Evolutionary conservation across 1,140 invertebrate species (phyloP).

Genomic region (Trypoxylus dichotomus): DNA sequence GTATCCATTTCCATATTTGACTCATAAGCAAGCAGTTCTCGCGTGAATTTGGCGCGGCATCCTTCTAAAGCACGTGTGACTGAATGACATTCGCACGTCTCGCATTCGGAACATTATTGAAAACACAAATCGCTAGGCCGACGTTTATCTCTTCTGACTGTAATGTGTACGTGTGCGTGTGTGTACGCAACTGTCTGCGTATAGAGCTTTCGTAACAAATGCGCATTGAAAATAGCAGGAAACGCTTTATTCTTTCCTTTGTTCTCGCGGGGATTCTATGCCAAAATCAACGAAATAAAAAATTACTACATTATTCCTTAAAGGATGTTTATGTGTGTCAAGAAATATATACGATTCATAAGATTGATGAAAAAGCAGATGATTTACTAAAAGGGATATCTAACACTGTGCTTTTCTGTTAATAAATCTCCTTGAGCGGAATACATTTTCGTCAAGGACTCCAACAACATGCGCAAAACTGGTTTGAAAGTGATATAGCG

Average conservation of each 20-base stretch:
- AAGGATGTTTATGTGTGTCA: background rate
- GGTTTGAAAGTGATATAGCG: too few relatives aligned
- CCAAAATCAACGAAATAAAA: conserved; percentile 18
- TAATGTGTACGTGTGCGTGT: background rate
- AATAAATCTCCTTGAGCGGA: too few relatives aligned
- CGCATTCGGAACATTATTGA: conserved; percentile 14
- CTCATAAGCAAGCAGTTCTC: background rate
- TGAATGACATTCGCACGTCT: background rate
- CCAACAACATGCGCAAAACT: too few relatives aligned
- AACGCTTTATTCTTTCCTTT: background rate
- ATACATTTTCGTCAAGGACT: too few relatives aligned
- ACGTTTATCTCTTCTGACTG: background rate
- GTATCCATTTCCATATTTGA: conserved; percentile 5
- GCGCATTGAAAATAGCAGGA: background rate
- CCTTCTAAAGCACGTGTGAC: background rate
- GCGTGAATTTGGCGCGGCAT: background rate
- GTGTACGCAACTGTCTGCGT: background rate
- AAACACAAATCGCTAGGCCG: conserved; percentile 20
- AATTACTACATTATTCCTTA: conserved; percentile 7
- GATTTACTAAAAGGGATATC: too few relatives aligned
- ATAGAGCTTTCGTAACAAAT: background rate
- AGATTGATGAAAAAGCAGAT: background rate
- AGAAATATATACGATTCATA: background rate
- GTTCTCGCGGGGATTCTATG: background rate
- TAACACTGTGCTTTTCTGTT: too few relatives aligned